Percentiles rank a stretch among this genome's conserved stretches.
phyloP scores from a whole-genome alignment of 2,888 invertebrate genomes.

The Alsophila aescularia region DNA sequence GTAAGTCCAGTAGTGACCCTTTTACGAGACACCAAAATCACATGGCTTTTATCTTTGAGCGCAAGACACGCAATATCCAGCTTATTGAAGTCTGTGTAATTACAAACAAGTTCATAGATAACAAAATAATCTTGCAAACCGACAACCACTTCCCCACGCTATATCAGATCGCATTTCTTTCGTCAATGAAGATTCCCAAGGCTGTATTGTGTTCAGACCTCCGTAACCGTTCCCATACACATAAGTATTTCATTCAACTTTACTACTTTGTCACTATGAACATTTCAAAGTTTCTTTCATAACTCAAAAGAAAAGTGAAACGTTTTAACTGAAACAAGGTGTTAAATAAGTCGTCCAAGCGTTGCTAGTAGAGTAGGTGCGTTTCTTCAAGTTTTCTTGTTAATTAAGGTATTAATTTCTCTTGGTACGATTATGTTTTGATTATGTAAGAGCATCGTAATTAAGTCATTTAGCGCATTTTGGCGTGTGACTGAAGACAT shows the following conservation, averaged over 20 bases:
- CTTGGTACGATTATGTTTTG: not conserved
- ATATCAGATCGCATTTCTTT: conserved; percentile 10
- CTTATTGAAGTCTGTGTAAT: too few relatives aligned
- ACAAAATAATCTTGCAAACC: conserved; percentile 2
- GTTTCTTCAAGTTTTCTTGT: conserved; percentile 17
- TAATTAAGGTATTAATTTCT: conserved; percentile 22
- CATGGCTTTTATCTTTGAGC: too few relatives aligned
- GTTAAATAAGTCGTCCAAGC: not conserved
- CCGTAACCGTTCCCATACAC: conserved; percentile 38
- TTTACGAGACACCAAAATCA: too few relatives aligned
- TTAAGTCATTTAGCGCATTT: conserved; percentile 13
- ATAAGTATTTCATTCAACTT: not conserved
- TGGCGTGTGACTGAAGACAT: conserved; percentile 16
- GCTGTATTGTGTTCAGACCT: conserved; percentile 39
- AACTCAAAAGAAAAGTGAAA: not conserved
- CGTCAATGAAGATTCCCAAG: conserved; percentile 33
- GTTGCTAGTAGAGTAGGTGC: not conserved
- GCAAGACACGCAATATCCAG: not conserved
- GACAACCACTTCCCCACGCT: conserved; percentile 2
- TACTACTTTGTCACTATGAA: conserved; percentile 2
- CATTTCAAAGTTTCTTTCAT: not conserved
- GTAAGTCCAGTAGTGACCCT: too few relatives aligned
- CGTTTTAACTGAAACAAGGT: conserved; percentile 2
- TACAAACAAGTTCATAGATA: not conserved
- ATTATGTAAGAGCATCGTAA: conserved; percentile 18